phyloP scores from a whole-genome alignment of 2,113 vertebrate genomes.

The Leucopsar rothschildi region DNA sequence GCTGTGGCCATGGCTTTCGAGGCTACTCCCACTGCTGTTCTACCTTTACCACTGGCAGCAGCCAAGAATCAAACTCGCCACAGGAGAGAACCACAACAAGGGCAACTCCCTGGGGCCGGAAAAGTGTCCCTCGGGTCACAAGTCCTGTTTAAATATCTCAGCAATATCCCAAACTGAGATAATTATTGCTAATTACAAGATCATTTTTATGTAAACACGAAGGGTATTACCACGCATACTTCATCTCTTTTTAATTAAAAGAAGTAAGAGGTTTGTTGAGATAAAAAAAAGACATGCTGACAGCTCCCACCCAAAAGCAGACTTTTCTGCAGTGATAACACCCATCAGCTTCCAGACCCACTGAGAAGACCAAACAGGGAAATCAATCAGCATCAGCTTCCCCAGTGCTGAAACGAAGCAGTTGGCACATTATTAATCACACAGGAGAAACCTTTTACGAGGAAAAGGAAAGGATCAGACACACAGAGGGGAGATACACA shows the following conservation, averaged over 20 bases:
- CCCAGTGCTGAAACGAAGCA: neutral
- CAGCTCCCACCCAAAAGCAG: neutral
- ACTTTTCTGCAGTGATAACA: neutral
- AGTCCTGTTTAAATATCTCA: neutral
- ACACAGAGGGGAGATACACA: neutral
- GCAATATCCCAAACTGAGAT: neutral
- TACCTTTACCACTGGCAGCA: neutral
- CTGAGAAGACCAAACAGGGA: neutral
- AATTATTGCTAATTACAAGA: slow-evolving; percentile 7
- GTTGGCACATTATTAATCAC: neutral
- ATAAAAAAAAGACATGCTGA: neutral
- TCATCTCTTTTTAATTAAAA: neutral
- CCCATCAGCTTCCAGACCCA: neutral
- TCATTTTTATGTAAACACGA: neutral
- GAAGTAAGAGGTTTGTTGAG: neutral
- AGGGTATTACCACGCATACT: neutral
- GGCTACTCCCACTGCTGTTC: neutral
- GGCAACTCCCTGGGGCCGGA: neutral
- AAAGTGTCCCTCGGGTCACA: neutral
- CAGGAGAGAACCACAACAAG: neutral
- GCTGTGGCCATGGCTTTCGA: fast-evolving
- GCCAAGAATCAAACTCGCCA: neutral
- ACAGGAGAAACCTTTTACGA: fast-evolving
- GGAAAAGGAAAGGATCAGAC: neutral
- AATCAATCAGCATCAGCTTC: neutral